Base-by-base conservation (phyloP, 2,797 vertebrate genomes). In the Intellagama lesueurii region DNA sequence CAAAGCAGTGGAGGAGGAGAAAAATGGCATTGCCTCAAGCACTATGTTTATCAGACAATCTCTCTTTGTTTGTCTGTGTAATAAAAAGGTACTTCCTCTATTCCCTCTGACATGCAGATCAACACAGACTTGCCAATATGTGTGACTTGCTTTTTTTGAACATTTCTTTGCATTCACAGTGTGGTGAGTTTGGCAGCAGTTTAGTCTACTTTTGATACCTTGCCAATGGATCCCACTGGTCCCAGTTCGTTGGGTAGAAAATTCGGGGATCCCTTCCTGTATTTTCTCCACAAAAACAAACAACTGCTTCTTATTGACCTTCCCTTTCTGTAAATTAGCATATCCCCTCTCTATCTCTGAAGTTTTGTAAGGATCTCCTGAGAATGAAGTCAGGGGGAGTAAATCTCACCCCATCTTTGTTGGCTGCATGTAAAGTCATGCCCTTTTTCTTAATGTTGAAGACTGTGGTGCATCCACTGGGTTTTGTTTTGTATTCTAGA, bases 91-190 rank as follows among this genome's bases (percentile, higher is more conserved):
- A 83, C 86, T 87, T 87, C 24, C 80, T 95, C 85, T 92, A 28
- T 88, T 94, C 3, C 56, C 89, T 90, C 97, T 97, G 95, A 97
- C 96, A 96, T 97, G 96, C 93, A 97, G 96, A 97, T 97, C 91
- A 95, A 96, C 95, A 70, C 91, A 93, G 94, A 94, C 82, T 87
- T 92, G 93, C 95, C 96, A 96, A 96, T 96, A 95, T 95, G 94
- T 68, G 4, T 19, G 87, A 30, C 72, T 83, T 76, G 94, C 88
- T 87, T 89, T 92, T 94, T 94, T 4, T 2, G 85, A 95, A 94
- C 93, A 95, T 94, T 94, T 93, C 93, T 78, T 88, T 94, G 94
- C 93, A 94, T 95, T 92, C 94, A 94, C 93, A 91, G 87, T 92
- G 89, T 91, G 92, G 95, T 3, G 85, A 83, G 93, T 95, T 95